Percentiles rank a stretch among this genome's conserved stretches.
Evolutionary conservation across 2,797 vertebrate genomes (phyloP).

Genomic region (Microctenopoma lineatum): DNA sequence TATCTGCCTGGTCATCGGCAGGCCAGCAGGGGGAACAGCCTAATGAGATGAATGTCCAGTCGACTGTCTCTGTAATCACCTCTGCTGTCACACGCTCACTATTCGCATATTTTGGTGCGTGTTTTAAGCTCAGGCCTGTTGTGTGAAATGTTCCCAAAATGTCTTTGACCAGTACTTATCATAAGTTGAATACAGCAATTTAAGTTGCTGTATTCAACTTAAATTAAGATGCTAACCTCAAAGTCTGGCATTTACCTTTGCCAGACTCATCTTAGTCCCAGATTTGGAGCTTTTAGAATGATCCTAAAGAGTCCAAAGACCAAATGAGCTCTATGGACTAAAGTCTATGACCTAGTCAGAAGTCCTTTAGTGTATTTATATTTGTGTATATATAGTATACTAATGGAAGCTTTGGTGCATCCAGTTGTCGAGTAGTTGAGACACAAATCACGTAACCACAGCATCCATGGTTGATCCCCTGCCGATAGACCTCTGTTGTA

Average conservation of each 20-base stretch:
- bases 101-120: neutral
- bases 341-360: neutral
- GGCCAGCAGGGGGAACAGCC: slow-evolving; percentile 22
- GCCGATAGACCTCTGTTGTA: no score
- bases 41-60: slow-evolving; percentile 59
- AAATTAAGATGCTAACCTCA: no score
- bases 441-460: no score
- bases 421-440: no score
- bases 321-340: neutral
- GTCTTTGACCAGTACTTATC: neutral
- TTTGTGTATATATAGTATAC: no score
- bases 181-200: neutral
- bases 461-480: no score
- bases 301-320: neutral
- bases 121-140: neutral
- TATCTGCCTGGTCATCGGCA: slow-evolving; percentile 15
- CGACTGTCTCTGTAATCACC: slow-evolving; percentile 57
- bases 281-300: neutral
- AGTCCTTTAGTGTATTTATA: neutral
- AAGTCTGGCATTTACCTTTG: neutral
- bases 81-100: slow-evolving; percentile 12
- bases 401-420: no score
- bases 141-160: neutral
- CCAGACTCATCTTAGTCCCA: no score
- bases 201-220: no score